Evolutionary conservation across 2,888 invertebrate species (phyloP).

Genomic region (Nowickia ferox): DNA sequence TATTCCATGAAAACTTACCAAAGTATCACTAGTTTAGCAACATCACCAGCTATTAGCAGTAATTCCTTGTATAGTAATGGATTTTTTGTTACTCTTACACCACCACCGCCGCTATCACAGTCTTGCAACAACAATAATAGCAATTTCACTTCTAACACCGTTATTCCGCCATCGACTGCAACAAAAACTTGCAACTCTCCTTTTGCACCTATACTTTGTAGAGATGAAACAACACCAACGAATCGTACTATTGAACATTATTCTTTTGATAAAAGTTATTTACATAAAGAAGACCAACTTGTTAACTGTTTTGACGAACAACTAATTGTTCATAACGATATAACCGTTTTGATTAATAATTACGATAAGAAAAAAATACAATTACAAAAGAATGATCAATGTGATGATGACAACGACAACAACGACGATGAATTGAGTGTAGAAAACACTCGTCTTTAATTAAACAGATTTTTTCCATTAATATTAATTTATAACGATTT

Average conservation of each 20-base stretch:
- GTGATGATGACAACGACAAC: slow-evolving; percentile 53
- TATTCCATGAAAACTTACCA: slow-evolving; percentile 83
- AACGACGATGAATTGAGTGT: slow-evolving; percentile 81
- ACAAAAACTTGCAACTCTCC: slow-evolving; percentile 27
- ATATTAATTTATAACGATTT: slow-evolving; percentile 35
- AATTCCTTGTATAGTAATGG: slow-evolving; percentile 82
- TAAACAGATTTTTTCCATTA: slow-evolving; percentile 25
- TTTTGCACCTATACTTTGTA: slow-evolving; percentile 18
- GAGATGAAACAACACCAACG: slow-evolving; percentile 26
- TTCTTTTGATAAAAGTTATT: slow-evolving; percentile 18
- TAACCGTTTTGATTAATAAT: slow-evolving; percentile 69
- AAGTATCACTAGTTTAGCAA: slow-evolving; percentile 83
- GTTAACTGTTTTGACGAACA: slow-evolving; percentile 50
- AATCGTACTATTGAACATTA: slow-evolving; percentile 25
- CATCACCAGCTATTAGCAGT: slow-evolving; percentile 83
- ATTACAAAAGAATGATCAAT: slow-evolving; percentile 46
- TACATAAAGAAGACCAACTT: slow-evolving; percentile 46
- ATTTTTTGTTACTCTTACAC: slow-evolving; percentile 79
- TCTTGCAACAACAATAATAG: slow-evolving; percentile 72
- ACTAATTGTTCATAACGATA: slow-evolving; percentile 60
- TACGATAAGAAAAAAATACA: slow-evolving; percentile 67
- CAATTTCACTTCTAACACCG: slow-evolving; percentile 62
- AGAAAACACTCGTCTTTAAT: slow-evolving; percentile 81
- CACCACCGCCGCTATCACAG: slow-evolving; percentile 59
- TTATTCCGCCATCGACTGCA: slow-evolving; percentile 25